phyloP scores from a whole-genome alignment of 35 echinoderm and acorn worm genomes.

The Acanthaster planci region DNA sequence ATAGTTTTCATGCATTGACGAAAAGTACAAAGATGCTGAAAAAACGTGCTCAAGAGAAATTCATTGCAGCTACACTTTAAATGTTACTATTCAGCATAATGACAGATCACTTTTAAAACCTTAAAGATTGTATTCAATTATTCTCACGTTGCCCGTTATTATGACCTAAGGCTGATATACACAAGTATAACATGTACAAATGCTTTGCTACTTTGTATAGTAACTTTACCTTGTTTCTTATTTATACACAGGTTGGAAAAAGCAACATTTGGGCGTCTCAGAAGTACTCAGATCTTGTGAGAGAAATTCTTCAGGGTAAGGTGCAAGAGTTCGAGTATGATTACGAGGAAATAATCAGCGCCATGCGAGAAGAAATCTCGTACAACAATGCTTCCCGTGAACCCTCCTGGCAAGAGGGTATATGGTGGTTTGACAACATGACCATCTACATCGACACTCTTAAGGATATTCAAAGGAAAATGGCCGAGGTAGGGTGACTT shows the following conservation, averaged over 20 bases:
- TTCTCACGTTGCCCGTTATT: too few species aligned
- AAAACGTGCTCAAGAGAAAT: too few species aligned
- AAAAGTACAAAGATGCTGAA: too few species aligned
- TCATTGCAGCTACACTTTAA: too few species aligned
- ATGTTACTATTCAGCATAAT: too few species aligned
- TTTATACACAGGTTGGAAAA: conserved; percentile 42
- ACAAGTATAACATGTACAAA: too few species aligned
- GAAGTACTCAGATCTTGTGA: conserved; percentile 63
- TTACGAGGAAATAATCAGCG: conserved; percentile 45
- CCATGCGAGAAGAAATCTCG: conserved; percentile 58
- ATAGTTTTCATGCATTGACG: too few species aligned
- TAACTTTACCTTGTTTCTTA: not conserved
- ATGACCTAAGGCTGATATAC: too few species aligned
- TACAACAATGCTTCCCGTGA: conserved; percentile 61
- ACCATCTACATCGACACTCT: conserved; percentile 86
- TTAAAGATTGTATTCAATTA: too few species aligned
- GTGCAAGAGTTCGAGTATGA: conserved; percentile 39
- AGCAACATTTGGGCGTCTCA: conserved; percentile 71
- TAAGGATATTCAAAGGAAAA: conserved; percentile 64
- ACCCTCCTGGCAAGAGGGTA: conserved; percentile 72
- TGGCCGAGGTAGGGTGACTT: conserved; percentile 56
- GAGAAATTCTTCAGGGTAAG: conserved; percentile 56
- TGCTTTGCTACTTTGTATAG: too few species aligned
- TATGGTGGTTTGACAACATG: conserved; percentile 91
- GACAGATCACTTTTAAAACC: too few species aligned